phyloP scores from a whole-genome alignment of 2,797 vertebrate genomes.

The Clarias laeviceps region DNA sequence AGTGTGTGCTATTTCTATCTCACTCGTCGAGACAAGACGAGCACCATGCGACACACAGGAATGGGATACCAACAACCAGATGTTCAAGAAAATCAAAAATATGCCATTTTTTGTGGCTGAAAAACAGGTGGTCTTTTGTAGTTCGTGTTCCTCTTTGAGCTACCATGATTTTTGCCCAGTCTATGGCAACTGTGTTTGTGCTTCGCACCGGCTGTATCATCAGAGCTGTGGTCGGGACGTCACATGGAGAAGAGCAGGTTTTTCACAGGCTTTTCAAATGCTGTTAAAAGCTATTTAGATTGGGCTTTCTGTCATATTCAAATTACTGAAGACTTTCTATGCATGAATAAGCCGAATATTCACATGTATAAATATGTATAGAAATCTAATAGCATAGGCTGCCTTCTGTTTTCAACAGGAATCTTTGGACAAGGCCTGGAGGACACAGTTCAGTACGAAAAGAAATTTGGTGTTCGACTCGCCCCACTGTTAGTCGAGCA shows the following conservation, averaged over 20 bases:
- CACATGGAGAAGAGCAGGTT: constrained; percentile 14
- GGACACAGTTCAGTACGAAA: constrained; percentile 88
- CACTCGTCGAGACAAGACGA: neutral
- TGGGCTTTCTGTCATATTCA: neutral
- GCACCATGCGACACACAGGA: neutral
- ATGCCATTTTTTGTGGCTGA: constrained; percentile 71
- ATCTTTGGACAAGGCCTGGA: constrained; percentile 93
- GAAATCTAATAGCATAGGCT: neutral
- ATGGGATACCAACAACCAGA: constrained; percentile 42
- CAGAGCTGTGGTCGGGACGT: constrained; percentile 26
- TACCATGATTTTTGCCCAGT: constrained; percentile 75
- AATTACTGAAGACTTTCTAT: neutral
- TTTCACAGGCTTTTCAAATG: neutral
- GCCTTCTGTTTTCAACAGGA: constrained; percentile 69
- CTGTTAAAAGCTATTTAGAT: neutral
- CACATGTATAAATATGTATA: neutral
- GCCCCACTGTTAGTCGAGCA: constrained; percentile 92
- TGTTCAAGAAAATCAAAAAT: constrained; percentile 13
- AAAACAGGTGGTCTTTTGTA: constrained; percentile 75
- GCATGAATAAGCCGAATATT: neutral
- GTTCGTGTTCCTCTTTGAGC: constrained; percentile 70
- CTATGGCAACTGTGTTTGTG: constrained; percentile 67
- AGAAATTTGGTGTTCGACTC: constrained; percentile 83
- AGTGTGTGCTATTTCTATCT: neutral
- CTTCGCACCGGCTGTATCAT: constrained; percentile 50